Percentiles rank a stretch among this genome's conserved stretches.
phyloP scores from a whole-genome alignment of 2,113 vertebrate species.

The Dinomys branickii region DNA sequence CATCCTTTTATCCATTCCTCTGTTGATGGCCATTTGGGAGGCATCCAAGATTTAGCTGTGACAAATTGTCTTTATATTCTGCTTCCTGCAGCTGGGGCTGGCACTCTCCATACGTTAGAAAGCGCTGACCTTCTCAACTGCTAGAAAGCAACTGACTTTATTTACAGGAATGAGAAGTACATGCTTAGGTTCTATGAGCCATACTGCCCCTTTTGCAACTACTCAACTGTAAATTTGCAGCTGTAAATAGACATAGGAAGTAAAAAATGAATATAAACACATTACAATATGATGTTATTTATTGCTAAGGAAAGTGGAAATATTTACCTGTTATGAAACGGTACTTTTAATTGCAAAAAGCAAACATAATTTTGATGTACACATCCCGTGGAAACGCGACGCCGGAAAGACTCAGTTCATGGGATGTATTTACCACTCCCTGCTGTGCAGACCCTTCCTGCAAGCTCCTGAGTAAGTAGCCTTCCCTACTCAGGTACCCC shows the following conservation, averaged over 20 bases:
- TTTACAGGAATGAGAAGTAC: neutral
- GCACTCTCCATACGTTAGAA: neutral
- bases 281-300: neutral
- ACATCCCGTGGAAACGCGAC: neutral
- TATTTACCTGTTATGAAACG: neutral
- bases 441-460: rapidly evolving
- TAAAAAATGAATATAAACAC: neutral
- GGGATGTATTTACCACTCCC: neutral
- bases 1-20: no score
- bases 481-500: rapidly evolving
- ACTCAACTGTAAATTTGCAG: neutral
- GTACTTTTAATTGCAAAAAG: neutral
- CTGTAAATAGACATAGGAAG: neutral
- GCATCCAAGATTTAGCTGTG: no score
- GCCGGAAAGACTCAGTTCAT: no score
- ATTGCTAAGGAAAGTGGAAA: neutral
- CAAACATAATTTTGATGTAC: neutral
- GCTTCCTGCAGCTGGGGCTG: neutral
- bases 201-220: neutral
- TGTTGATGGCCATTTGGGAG: no score
- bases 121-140: neutral
- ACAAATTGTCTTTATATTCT: neutral
- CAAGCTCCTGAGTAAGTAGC: rapidly evolving
- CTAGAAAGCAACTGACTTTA: neutral
- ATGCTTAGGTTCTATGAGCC: neutral